A percentile compares a stretch with the other conserved stretches of the same genome.
phyloP scores from a whole-genome alignment of 2,888 invertebrate species.

The Corbicula japonica region DNA sequence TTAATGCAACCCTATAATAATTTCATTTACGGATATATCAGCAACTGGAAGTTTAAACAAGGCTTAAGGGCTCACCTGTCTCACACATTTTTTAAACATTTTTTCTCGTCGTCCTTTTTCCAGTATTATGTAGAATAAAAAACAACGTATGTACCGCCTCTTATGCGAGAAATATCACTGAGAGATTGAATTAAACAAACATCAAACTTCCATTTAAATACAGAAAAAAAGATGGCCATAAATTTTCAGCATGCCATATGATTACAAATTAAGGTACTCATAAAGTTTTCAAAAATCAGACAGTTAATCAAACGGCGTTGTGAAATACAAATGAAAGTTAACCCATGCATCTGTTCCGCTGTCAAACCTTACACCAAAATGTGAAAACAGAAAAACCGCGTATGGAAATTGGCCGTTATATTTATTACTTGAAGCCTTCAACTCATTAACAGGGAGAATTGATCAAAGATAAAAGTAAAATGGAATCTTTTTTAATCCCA shows the following conservation, averaged over 20 bases:
- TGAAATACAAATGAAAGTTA: conserved; percentile 34
- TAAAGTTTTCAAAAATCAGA: conserved; percentile 36
- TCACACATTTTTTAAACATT: background rate
- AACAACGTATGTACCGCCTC: background rate
- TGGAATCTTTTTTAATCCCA: too few relatives aligned
- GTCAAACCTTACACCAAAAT: conserved; percentile 38
- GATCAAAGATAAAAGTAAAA: too few relatives aligned
- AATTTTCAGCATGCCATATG: conserved; percentile 29
- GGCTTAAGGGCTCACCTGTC: background rate
- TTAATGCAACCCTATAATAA: too few relatives aligned
- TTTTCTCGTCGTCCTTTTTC: background rate
- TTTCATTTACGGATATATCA: too few relatives aligned
- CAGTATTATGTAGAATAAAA: background rate
- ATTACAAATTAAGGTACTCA: conserved; percentile 32
- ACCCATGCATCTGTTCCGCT: conserved; percentile 48
- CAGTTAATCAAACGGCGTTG: conserved; percentile 37
- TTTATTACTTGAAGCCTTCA: too few relatives aligned
- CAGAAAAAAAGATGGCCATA: conserved; percentile 17
- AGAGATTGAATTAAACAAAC: background rate
- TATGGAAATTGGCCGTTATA: conserved; percentile 9
- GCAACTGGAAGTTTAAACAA: too few relatives aligned
- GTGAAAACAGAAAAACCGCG: conserved; percentile 20
- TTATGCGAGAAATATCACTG: background rate
- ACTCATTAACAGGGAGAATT: too few relatives aligned
- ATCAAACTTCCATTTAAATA: background rate